Percentiles rank a stretch among this genome's conserved stretches.
Evolutionary conservation across 2,797 vertebrate species (phyloP).

Genomic region (Lacerta bilineata): DNA sequence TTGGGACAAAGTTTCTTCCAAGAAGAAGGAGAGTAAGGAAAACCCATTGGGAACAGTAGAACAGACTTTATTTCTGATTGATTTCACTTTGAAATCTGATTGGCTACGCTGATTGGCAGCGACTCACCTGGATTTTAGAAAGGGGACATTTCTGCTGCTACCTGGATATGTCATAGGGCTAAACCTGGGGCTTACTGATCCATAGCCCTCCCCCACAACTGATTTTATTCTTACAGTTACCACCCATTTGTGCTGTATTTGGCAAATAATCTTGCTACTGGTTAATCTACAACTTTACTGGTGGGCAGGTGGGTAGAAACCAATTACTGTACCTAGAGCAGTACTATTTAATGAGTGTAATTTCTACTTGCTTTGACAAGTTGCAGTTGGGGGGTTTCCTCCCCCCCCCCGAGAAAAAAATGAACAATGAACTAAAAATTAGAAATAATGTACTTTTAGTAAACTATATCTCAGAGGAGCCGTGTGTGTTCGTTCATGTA

Average conservation of each 20-base stretch:
- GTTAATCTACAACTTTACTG: conserved; percentile 47
- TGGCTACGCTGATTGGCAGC: too few relatives aligned
- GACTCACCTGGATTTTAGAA: too few relatives aligned
- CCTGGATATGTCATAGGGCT: too few relatives aligned
- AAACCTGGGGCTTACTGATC: too few relatives aligned
- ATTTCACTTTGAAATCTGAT: background rate
- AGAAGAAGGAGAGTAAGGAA: background rate
- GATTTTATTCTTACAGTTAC: background rate
- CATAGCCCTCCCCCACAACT: background rate
- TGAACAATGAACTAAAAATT: conserved; percentile 40
- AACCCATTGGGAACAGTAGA: background rate
- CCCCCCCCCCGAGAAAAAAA: conserved; percentile 56
- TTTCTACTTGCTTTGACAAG: conserved; percentile 49
- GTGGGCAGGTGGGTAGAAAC: conserved; percentile 10
- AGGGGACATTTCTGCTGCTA: too few relatives aligned
- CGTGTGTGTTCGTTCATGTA: conserved; percentile 47
- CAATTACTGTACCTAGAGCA: conserved; percentile 10
- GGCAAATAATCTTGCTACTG: conserved; percentile 10
- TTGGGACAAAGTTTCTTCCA: background rate
- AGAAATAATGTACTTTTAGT: conserved; percentile 61
- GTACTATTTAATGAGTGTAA: conserved; percentile 20
- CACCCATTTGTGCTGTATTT: background rate
- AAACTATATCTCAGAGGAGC: conserved; percentile 58
- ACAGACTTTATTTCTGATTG: background rate
- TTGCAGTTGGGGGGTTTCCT: conserved; percentile 44